Evolutionary conservation across 2,888 invertebrate genomes (phyloP).

Genomic region (Rhorus exstirpatorius): DNA sequence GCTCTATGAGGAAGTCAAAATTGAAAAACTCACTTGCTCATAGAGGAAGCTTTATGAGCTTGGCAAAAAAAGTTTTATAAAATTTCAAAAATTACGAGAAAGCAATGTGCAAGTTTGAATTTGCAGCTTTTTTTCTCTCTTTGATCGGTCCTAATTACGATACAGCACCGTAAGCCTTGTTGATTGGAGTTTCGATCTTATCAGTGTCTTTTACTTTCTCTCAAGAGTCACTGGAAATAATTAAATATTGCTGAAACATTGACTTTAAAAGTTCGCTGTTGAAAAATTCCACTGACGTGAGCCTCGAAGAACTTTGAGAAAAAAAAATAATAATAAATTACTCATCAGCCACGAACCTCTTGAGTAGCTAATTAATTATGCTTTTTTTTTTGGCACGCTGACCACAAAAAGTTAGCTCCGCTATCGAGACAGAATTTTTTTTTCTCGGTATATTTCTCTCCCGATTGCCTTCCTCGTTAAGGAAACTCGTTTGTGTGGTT

Average conservation of each 20-base stretch:
- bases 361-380: conserved; percentile 25
- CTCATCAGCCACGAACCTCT: conserved; percentile 1
- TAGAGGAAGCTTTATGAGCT: too few relatives aligned
- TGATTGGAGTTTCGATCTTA: too few relatives aligned
- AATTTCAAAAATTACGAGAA: too few relatives aligned
- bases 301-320: neutral
- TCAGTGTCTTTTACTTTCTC: neutral
- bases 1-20: too few relatives aligned
- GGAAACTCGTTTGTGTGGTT: neutral
- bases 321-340: neutral
- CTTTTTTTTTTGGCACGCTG: conserved; percentile 14
- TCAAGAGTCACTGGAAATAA: neutral
- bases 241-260: neutral
- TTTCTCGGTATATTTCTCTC: neutral
- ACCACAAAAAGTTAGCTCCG: conserved; percentile 8
- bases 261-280: conserved; percentile 1
- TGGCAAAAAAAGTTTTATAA: too few relatives aligned
- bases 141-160: too few relatives aligned
- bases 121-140: too few relatives aligned
- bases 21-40: too few relatives aligned
- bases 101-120: too few relatives aligned
- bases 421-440: neutral
- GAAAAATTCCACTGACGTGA: conserved; percentile 4
- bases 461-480: conserved; percentile 3
- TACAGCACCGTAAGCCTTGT: too few relatives aligned